Evolutionary conservation across 2,113 vertebrate genomes (phyloP).

Genomic region (Bufo bufo): DNA sequence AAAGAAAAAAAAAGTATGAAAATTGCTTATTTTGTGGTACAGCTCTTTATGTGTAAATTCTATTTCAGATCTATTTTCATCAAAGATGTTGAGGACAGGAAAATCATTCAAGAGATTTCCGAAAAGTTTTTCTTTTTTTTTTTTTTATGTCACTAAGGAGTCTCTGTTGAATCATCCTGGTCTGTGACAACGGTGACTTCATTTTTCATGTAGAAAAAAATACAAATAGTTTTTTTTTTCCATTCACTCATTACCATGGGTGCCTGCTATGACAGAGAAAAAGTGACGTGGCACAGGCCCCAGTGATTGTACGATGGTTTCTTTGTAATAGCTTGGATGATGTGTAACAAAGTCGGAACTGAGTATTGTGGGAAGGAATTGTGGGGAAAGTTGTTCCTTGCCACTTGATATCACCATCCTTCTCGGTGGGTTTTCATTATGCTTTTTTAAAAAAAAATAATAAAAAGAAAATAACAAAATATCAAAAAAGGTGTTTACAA

Average conservation of each 20-base stretch:
- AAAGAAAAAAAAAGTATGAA: conserved; percentile 40
- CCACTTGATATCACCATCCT: conserved; percentile 6
- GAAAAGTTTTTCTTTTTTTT: conserved; percentile 37
- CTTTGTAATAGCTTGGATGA: conserved; percentile 28
- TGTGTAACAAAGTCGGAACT: neutral
- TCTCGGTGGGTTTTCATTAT: conserved; percentile 30
- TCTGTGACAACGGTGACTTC: conserved; percentile 11
- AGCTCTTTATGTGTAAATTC: conserved; percentile 58
- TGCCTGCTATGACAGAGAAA: conserved; percentile 25
- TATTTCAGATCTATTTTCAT: conserved; percentile 58
- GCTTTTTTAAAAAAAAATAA: conserved; percentile 36
- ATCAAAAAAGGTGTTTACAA: conserved; percentile 48
- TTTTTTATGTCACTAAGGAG: conserved; percentile 24
- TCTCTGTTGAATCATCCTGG: conserved; percentile 44
- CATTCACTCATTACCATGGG: conserved; percentile 40
- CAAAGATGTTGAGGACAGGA: conserved; percentile 48
- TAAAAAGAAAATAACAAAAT: conserved; percentile 36
- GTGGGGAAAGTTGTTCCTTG: neutral
- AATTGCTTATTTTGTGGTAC: conserved; percentile 58
- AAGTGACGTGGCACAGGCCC: conserved; percentile 26
- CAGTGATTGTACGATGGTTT: conserved; percentile 11
- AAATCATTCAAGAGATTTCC: conserved; percentile 28
- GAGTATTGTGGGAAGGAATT: neutral
- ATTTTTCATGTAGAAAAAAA: neutral
- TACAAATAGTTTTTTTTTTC: conserved; percentile 21